These are phyloP conservation scores for Alauda arvensis DNA, from an alignment of 2,797 vertebrate genomes.

Conservation along the genomic window DNA sequence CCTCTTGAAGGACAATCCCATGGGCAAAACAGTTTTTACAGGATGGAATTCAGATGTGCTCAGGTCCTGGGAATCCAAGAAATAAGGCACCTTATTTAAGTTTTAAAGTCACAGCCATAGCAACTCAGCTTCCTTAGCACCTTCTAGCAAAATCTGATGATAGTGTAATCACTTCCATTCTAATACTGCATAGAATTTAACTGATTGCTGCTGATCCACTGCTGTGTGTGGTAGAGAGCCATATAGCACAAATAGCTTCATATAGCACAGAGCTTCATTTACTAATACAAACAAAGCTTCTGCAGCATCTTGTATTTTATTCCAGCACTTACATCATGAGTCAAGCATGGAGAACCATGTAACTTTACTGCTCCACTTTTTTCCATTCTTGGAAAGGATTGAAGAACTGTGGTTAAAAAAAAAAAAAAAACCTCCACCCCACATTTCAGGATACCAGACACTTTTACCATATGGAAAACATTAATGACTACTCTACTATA, in stretches of 20 bases:
- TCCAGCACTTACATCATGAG: not conserved
- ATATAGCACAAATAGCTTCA: accelerated
- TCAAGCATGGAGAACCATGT: not conserved
- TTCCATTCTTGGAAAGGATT: not conserved
- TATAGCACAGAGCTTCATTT: not conserved
- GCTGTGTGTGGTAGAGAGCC: not conserved
- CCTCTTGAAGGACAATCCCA: not conserved
- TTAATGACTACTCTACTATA: not conserved
- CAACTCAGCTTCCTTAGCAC: not conserved
- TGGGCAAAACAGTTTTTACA: not conserved
- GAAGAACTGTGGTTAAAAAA: not conserved
- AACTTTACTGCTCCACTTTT: not conserved
- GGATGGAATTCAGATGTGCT: not conserved
- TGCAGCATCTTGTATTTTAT: not conserved
- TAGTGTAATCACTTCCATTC: not conserved
- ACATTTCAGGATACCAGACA: not conserved
- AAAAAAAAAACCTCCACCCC: not conserved
- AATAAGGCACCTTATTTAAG: not conserved
- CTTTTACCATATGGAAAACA: not conserved
- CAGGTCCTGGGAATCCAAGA: not conserved
- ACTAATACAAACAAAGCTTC: not conserved
- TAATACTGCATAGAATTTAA: not conserved
- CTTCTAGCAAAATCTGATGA: not conserved
- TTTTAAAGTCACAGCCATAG: not conserved
- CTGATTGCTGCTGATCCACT: not conserved